A percentile compares a stretch with the other conserved stretches of the same genome.
Conservation (phyloP, 2,888 invertebrate species). For the Drosophila pullipes region DNA sequence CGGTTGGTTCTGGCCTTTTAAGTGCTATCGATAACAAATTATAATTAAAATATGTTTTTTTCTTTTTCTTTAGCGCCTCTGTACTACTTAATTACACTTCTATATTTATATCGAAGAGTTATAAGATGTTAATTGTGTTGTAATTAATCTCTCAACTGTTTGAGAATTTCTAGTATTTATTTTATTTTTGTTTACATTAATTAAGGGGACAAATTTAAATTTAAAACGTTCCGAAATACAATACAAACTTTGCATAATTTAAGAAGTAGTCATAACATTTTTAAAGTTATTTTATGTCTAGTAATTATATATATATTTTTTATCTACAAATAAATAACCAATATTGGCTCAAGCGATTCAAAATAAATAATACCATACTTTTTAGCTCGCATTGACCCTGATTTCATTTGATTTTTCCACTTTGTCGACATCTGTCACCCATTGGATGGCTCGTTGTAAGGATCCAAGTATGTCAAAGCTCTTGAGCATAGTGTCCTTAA, state of each 20-base stretch:
- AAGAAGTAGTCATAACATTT: not conserved
- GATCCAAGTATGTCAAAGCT: slow-evolving; percentile 42
- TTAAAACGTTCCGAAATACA: not conserved
- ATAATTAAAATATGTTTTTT: not conserved
- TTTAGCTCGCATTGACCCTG: slow-evolving; percentile 25
- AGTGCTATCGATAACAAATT: slow-evolving; percentile 25
- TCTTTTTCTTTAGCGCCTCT: not conserved
- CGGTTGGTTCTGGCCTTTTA: not conserved
- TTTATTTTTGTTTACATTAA: not conserved
- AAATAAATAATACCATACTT: not conserved
- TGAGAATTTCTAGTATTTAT: not conserved
- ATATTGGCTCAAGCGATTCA: not conserved
- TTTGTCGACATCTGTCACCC: slow-evolving; percentile 15
- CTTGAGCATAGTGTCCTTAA: slow-evolving; percentile 30
- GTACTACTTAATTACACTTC: too few relatives aligned
- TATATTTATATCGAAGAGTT: not conserved
- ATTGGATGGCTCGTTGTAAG: slow-evolving; percentile 15
- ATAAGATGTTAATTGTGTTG: not conserved
- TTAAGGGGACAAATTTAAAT: not conserved
- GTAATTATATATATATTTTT: not conserved
- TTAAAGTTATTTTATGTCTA: not conserved
- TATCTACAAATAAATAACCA: not conserved
- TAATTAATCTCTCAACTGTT: not conserved
- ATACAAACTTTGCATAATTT: not conserved
- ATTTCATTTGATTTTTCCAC: slow-evolving; percentile 16